Percentiles rank a stretch among this genome's conserved stretches.
Evolutionary conservation across 2,797 vertebrate species (phyloP).

Genomic region (Pseudotriccus pelzelni): DNA sequence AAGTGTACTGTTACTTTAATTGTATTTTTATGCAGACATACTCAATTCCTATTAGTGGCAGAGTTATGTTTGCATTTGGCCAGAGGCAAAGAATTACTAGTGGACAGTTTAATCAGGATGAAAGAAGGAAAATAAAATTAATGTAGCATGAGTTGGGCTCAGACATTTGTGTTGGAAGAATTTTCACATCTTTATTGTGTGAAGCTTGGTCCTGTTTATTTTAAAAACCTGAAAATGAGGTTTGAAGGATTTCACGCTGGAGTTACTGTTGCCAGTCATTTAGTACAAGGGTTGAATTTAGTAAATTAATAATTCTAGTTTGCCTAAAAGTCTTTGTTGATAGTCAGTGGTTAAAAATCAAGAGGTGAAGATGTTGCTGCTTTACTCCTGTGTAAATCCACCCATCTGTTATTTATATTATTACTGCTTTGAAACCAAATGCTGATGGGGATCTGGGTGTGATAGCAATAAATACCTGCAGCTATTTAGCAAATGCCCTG

Average conservation of each 20-base stretch:
- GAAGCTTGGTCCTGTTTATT: constrained; percentile 23
- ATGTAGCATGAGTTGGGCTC: constrained; percentile 55
- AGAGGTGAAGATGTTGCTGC: constrained; percentile 6
- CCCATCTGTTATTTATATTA: constrained; percentile 10
- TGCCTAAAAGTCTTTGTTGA: neutral
- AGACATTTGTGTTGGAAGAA: constrained; percentile 31
- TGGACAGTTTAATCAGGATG: constrained; percentile 73
- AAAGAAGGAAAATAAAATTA: constrained; percentile 71
- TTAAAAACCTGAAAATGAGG: constrained; percentile 33
- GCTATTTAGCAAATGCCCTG: neutral
- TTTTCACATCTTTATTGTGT: constrained; percentile 48
- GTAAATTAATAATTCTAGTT: neutral
- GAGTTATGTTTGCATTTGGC: constrained; percentile 56
- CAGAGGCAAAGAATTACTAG: constrained; percentile 65
- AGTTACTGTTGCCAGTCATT: constrained; percentile 6
- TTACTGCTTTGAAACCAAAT: constrained; percentile 5
- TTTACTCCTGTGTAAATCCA: constrained; percentile 7
- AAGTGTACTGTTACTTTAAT: constrained; percentile 65
- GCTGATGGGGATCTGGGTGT: neutral
- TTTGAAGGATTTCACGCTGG: neutral
- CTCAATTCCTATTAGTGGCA: constrained; percentile 64
- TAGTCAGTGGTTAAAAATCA: constrained; percentile 18
- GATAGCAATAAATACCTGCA: neutral
- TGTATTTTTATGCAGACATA: constrained; percentile 58
- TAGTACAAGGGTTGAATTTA: constrained; percentile 26